These are phyloP conservation scores for Enteromius unitaeniatus DNA, from an alignment of 2,797 vertebrate genomes.

Conservation along the genomic window DNA sequence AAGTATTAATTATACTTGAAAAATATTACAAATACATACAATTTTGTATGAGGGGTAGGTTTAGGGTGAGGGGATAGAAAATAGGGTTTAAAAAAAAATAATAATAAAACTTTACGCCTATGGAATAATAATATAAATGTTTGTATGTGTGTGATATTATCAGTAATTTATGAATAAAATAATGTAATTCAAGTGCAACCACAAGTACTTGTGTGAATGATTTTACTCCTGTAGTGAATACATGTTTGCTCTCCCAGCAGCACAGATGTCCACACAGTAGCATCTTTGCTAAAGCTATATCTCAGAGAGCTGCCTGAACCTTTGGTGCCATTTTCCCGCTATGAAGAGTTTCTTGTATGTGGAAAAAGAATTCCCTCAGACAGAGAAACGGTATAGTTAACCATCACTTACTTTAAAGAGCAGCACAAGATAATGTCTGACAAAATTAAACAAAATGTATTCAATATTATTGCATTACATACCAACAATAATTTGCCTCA, in stretches of 20 bases:
- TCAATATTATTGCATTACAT: background rate
- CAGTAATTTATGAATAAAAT: background rate
- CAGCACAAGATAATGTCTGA: background rate
- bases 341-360: slow-evolving; percentile 79
- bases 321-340: slow-evolving; percentile 77
- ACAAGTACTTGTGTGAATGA: background rate
- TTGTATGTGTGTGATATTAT: background rate
- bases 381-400: slow-evolving; percentile 68
- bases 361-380: slow-evolving; percentile 70
- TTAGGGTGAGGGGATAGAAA: background rate
- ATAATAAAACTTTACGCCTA: too few species aligned
- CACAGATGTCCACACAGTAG: slow-evolving; percentile 84
- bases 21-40: too few species aligned
- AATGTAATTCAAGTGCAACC: background rate
- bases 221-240: background rate
- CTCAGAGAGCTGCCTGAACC: slow-evolving; percentile 83
- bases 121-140: background rate
- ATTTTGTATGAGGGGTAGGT: background rate
- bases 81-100: too few species aligned
- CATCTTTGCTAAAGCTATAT: slow-evolving; percentile 82
- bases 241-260: slow-evolving; percentile 66
- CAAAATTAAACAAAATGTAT: background rate
- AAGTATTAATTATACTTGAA: too few species aligned
- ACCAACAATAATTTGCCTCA: background rate
- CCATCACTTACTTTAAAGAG: background rate